Base-by-base conservation (phyloP, 2,888 invertebrate species). In the Quadroppia sp. region DNA sequence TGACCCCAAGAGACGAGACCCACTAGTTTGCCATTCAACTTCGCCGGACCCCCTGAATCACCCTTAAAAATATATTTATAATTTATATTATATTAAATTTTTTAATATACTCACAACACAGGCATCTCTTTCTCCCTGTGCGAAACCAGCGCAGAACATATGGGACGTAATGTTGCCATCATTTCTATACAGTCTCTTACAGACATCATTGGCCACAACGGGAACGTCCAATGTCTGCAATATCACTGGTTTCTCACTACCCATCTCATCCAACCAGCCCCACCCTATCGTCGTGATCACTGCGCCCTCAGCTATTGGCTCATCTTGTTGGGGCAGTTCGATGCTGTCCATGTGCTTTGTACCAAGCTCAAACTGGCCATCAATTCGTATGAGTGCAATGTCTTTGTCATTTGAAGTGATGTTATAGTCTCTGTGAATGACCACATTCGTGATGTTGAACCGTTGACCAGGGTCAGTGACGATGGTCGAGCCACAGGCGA, bases 1-100 rank as follows among this genome's bases (percentile, higher is more conserved):
- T 76, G 76, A 7, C 79, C 79, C 73, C 77, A 79, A 4, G 79
- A 79, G 17, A 80, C 79, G 42, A 79, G 75, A 9, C 79, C 79
- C 9, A 78, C 76, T 45, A 79, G 50, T 56, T 73, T 75, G 9
- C 59, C 36, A 17, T 45, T 45, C 2, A 64, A 28, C 23, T 45
- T 50, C 2, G 67, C 45, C 3, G 73, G 73, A 32, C 73, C 73
- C 23, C 73, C 73, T 30, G 73, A 73, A 30, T 73, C 73, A n/a
- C 73, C 73, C 56, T 72, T 9, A 7, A 53, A 36, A 36, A 36
- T 36, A 36, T 7, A 36, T 36, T 4, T 9, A 7, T 36, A 36
- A 7, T 36, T 36, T 36, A 36, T 36, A 36, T 36, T 9, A 36
- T 36, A 9, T 4, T 36, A 36, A 9, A 36, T 36, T 36, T 9